Evolutionary conservation across 2,113 vertebrate species (phyloP), one percentile per base, ranked within the genome.

Genomic region (Holacanthus passer): DNA sequence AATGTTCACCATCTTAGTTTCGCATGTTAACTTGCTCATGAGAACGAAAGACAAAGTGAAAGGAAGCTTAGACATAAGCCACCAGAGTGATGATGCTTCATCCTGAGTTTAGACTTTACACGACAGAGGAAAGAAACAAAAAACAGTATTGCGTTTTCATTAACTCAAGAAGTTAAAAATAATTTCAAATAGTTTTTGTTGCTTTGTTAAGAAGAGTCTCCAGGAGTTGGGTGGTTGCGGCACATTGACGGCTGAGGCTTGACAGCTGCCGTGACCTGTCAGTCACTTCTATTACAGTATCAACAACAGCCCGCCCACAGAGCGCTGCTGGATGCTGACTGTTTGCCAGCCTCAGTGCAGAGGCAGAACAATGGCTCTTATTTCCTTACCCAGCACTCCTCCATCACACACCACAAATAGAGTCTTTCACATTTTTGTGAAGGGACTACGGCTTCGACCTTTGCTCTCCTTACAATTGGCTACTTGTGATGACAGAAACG

Each of bases 201-300:
- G 62, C 70, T 85, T 74, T 58, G 39, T 74, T 60, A 24, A 31
- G 29, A 53, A 32, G 29, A 47, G 67, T 73, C 75, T 85, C 55
- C 45, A 35, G 67, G 55, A 83, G 32, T 22, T 43, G 73, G 66
- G 80, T 41, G 81, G 74, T 29, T 75, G 71, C 68, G 14, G 77
- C 62, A 35, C 45, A 2, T 10, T 78, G 86, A 81, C n/a, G 76
- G 72, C 88, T 78, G 80, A 56, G 37, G 81, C 80, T 78, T 86
- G 88, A 86, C 87, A 86, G 85, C 83, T 80, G 87, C 81, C 68
- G 66, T 88, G 88, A 85, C 85, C 87, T 78, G 88, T 90, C 90
- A 89, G 60, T 90, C 90, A 90, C 65, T 80, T 82, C 65, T 86
- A 86, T 87, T 90, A 89, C 88, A 84, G 87, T 92, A 86, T 92